Evolutionary conservation across 53 echinoderm and acorn worm species (phyloP).

Genomic region (Pentamera pediparva): DNA sequence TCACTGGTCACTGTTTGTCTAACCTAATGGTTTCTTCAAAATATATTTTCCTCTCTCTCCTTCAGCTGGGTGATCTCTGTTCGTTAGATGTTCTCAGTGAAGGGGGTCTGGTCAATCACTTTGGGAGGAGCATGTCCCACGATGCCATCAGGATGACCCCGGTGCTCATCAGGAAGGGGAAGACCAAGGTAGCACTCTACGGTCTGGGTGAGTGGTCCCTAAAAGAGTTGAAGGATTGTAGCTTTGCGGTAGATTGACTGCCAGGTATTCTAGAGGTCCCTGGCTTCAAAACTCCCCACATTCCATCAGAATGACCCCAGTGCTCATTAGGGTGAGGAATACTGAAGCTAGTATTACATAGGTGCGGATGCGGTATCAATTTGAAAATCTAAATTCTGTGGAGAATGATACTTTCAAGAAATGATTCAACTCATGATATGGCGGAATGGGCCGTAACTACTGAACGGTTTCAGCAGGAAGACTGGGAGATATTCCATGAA

Average conservation of each 20-base stretch:
- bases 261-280: not conserved
- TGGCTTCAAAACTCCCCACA: not conserved
- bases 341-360: too few relatives aligned
- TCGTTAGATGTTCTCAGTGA: slow-evolving; percentile 8
- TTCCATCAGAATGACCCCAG: slow-evolving; percentile 1
- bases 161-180: not conserved
- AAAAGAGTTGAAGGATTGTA: too few relatives aligned
- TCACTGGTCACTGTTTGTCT: too few relatives aligned
- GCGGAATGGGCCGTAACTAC: too few relatives aligned
- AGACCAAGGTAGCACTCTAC: slow-evolving; percentile 16
- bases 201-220: slow-evolving; percentile 2
- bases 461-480: too few relatives aligned
- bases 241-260: too few relatives aligned
- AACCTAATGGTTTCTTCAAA: not conserved
- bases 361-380: too few relatives aligned
- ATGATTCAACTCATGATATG: too few relatives aligned
- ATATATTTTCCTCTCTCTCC: not conserved
- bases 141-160: slow-evolving; percentile 7
- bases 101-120: slow-evolving; percentile 19
- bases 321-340: not conserved
- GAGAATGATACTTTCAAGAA: too few relatives aligned
- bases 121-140: slow-evolving; percentile 12
- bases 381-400: too few relatives aligned
- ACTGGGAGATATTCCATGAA: too few relatives aligned
- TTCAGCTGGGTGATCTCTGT: slow-evolving; percentile 12